A percentile compares a stretch with the other conserved stretches of the same genome.
Evolutionary conservation across 1,140 invertebrate species (phyloP).

Genomic region (Hermatobates lingyangjiaoensis): DNA sequence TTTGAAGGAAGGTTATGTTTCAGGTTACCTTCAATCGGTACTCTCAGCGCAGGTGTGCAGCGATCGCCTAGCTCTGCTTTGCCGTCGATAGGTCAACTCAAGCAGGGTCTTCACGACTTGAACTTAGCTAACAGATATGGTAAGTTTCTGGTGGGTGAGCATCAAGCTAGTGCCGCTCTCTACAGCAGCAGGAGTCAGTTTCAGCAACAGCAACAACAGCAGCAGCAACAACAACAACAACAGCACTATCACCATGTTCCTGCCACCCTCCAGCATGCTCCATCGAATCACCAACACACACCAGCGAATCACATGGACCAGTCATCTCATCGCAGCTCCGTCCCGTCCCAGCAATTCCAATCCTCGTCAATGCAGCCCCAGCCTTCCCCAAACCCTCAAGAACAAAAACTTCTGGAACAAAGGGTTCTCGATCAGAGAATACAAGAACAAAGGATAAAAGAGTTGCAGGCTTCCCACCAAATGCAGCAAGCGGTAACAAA

Average conservation of each 20-base stretch:
- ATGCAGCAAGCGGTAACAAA: conserved; percentile 16
- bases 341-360: conserved; percentile 8
- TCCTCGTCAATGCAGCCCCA: conserved; percentile 16
- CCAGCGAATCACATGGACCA: conserved; percentile 3
- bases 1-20: not conserved
- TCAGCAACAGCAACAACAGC: conserved; percentile 9
- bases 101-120: not conserved
- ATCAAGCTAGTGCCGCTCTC: not conserved
- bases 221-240: conserved; percentile 12
- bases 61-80: not conserved
- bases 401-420: not conserved
- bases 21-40: not conserved
- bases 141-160: not conserved
- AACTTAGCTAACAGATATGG: not conserved
- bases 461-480: conserved; percentile 19
- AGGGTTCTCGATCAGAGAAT: not conserved
- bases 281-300: conserved; percentile 6
- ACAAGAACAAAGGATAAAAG: conserved; percentile 24
- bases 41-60: not conserved
- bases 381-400: not conserved
- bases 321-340: conserved; percentile 1
- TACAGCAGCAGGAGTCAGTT: not conserved
- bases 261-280: not conserved
- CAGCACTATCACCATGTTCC: conserved; percentile 10
- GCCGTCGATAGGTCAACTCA: not conserved